These are phyloP conservation scores for Panagrolaimus sp. DNA, from an alignment of 1,140 invertebrate species.

Conservation along the genomic window DNA sequence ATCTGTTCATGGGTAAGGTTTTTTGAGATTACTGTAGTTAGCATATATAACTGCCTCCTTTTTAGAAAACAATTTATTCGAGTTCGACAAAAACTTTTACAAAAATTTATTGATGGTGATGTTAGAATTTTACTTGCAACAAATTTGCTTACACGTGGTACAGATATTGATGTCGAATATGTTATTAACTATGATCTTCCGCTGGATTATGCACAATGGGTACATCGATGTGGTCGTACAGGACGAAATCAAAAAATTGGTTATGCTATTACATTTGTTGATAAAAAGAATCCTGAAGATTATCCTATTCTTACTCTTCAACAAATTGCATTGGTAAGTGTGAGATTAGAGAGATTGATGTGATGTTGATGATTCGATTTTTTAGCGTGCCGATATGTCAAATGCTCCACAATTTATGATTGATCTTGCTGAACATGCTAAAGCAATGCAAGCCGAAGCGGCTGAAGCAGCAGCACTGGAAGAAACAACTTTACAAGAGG, in stretches of 20 bases:
- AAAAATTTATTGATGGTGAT: not conserved
- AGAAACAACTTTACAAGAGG: no score
- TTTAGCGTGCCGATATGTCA: no score
- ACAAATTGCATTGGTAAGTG: no score
- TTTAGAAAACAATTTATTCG: not conserved
- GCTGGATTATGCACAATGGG: not conserved
- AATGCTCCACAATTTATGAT: no score
- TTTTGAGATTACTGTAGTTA: not conserved
- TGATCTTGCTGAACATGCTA: no score
- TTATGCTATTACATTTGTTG: not conserved
- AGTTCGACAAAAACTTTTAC: not conserved
- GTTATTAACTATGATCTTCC: constrained; percentile 4
- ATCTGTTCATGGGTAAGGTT: not conserved
- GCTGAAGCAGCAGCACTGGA: no score
- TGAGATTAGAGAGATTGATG: no score
- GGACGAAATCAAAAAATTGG: not conserved
- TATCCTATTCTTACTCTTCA: no score
- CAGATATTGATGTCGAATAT: not conserved
- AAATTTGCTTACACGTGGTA: not conserved
- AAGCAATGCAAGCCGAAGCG: no score
- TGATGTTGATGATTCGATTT: no score
- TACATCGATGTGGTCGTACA: not conserved
- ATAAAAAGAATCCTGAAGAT: not conserved
- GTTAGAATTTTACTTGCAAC: not conserved
- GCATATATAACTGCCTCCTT: not conserved